Conservation (phyloP, 2,113 vertebrate genomes). For the Gorilla gorilla region DNA sequence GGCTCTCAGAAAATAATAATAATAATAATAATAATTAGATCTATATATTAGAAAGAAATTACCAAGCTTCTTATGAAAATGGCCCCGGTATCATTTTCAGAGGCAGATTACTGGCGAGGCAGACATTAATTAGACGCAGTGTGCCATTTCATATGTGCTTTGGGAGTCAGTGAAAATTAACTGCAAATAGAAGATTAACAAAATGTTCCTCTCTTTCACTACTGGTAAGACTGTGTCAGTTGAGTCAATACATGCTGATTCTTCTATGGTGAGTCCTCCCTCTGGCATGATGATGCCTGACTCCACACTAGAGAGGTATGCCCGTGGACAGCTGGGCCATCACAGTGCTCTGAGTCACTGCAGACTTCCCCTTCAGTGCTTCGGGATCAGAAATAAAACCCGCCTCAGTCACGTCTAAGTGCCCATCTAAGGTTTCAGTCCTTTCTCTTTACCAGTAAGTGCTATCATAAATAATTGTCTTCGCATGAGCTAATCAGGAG, state of each 20-base stretch:
- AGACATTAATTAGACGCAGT: background rate
- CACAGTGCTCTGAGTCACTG: constrained; percentile 77
- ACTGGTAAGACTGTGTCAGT: constrained; percentile 32
- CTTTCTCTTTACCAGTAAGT: constrained; percentile 58
- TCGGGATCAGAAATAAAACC: constrained; percentile 60
- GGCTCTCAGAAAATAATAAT: background rate
- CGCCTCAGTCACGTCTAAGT: constrained; percentile 53
- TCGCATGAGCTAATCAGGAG: background rate
- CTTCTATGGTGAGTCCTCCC: constrained; percentile 16
- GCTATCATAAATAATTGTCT: constrained; percentile 57
- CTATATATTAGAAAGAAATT: background rate
- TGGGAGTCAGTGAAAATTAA: background rate
- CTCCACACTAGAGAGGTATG: constrained; percentile 11
- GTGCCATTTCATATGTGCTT: background rate
- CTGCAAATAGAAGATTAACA: background rate
- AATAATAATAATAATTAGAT: background rate
- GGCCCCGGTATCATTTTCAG: background rate
- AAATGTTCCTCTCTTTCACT: background rate
- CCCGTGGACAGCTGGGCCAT: constrained; percentile 71
- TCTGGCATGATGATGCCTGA: constrained; percentile 71
- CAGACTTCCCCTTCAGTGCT: constrained; percentile 45
- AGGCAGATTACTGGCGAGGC: background rate
- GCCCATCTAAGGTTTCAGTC: constrained; percentile 63
- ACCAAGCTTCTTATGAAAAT: background rate
- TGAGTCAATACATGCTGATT: background rate